Conservation (phyloP, 2,113 vertebrate species). For the Odocoileus virginianus region DNA sequence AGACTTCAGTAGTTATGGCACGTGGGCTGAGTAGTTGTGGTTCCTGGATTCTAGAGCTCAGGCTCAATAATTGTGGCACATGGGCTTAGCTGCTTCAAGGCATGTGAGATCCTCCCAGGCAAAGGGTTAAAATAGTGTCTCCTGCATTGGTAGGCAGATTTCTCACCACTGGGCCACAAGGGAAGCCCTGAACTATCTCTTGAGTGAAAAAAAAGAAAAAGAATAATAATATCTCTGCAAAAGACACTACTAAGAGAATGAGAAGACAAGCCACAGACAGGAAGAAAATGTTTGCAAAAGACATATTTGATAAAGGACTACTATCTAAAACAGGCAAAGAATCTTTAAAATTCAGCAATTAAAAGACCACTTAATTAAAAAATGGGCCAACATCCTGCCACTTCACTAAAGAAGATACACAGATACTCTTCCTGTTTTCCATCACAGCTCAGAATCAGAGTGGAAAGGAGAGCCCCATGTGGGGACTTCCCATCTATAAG, state of each 20-base stretch:
- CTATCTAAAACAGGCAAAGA: background rate
- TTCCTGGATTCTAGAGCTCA: background rate
- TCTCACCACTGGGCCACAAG: background rate
- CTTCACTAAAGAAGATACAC: background rate
- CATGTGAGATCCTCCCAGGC: background rate
- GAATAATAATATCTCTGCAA: background rate
- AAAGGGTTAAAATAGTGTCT: background rate
- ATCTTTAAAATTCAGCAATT: background rate
- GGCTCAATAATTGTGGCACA: background rate
- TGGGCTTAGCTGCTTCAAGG: background rate
- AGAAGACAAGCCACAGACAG: background rate
- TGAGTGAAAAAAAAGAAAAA: background rate
- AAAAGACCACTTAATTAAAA: background rate
- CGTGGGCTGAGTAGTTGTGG: background rate
- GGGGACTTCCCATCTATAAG: constrained; percentile 93
- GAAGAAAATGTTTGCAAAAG: background rate
- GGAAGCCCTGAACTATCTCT: background rate
- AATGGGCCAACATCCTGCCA: background rate
- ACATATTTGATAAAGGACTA: background rate
- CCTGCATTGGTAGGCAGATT: background rate
- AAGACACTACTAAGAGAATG: background rate
- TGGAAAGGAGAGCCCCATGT: constrained; percentile 96
- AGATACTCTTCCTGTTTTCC: background rate
- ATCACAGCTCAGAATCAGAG: constrained; percentile 85
- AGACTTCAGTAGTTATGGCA: background rate